Conservation (phyloP, 2,113 vertebrate genomes). For the Tichodroma muraria region DNA sequence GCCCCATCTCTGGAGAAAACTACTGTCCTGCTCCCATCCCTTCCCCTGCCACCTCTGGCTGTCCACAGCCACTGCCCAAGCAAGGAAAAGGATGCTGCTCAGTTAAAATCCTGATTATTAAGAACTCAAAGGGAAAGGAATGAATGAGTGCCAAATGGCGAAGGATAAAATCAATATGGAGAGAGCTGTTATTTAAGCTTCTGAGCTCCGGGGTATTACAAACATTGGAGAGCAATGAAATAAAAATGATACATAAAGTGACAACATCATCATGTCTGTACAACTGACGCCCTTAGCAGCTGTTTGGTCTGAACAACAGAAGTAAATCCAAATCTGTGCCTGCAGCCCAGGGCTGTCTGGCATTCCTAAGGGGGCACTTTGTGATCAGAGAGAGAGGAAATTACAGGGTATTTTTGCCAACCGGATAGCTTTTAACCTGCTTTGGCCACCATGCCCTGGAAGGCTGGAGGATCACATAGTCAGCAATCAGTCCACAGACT, state of each 20-base stretch:
- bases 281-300: conserved; percentile 23
- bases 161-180: conserved; percentile 32
- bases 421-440: not conserved
- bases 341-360: conserved; percentile 16
- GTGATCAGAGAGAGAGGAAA: not conserved
- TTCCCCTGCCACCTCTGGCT: not conserved
- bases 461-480: not conserved
- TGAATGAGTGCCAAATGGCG: conserved; percentile 10
- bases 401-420: conserved; percentile 2
- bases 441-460: not conserved
- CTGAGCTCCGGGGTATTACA: conserved; percentile 27
- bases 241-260: conserved; percentile 59
- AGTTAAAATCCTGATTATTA: conserved; percentile 8
- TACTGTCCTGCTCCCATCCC: not conserved
- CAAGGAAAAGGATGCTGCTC: not conserved
- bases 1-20: not conserved
- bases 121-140: conserved; percentile 31
- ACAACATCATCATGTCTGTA: conserved; percentile 26
- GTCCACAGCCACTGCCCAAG: not conserved
- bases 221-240: conserved; percentile 47
- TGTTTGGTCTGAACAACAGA: conserved; percentile 53
- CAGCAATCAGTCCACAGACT: not conserved
- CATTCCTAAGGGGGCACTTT: not conserved
- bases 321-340: conserved; percentile 42
- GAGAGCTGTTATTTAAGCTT: conserved; percentile 33